Percentiles rank a stretch among this genome's conserved stretches.
Conservation (phyloP, 1,140 invertebrate species). For the Drosophila bocki region DNA sequence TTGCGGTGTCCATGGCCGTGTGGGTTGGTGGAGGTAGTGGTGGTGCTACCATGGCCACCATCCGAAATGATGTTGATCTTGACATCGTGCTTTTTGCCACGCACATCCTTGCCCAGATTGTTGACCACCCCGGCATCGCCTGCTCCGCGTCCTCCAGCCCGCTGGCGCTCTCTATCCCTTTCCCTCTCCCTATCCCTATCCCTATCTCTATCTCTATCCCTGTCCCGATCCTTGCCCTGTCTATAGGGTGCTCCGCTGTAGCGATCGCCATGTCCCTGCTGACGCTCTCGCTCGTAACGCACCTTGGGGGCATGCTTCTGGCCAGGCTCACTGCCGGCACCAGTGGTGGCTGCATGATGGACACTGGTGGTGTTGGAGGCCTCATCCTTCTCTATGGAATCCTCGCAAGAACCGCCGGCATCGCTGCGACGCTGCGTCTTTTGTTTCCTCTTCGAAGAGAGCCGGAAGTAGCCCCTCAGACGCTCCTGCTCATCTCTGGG, state of each 20-base stretch:
- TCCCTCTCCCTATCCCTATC: slow-evolving; percentile 7
- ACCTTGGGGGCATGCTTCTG: slow-evolving; percentile 1
- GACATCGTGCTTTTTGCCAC: slow-evolving; percentile 78
- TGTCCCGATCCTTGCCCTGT: slow-evolving; percentile 45
- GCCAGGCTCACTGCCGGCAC: slow-evolving; percentile 1
- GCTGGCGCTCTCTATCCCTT: slow-evolving; percentile 21
- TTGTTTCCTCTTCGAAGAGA: slow-evolving; percentile 78
- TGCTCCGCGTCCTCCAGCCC: slow-evolving; percentile 49
- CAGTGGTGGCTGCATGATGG: slow-evolving; percentile 14
- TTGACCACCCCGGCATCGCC: slow-evolving; percentile 70
- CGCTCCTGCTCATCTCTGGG: slow-evolving; percentile 87
- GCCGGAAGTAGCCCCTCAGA: slow-evolving; percentile 88
- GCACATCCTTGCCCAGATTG: slow-evolving; percentile 71
- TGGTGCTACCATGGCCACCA: slow-evolving; percentile 32
- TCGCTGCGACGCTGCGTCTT: slow-evolving; percentile 66
- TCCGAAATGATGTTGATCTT: slow-evolving; percentile 83
- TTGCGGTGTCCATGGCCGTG: slow-evolving; percentile 23
- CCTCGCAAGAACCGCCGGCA: slow-evolving; percentile 42
- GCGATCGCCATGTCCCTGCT: slow-evolving; percentile 50
- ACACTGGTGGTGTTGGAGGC: slow-evolving; percentile 60
- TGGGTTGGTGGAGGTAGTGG: background rate
- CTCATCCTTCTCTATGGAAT: slow-evolving; percentile 81
- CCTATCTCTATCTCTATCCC: slow-evolving; percentile 28
- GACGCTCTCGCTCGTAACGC: slow-evolving; percentile 44
- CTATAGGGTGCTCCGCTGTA: slow-evolving; percentile 60